Evolutionary conservation across 2,113 vertebrate genomes (phyloP).

Genomic region (Acinonyx jubatus): DNA sequence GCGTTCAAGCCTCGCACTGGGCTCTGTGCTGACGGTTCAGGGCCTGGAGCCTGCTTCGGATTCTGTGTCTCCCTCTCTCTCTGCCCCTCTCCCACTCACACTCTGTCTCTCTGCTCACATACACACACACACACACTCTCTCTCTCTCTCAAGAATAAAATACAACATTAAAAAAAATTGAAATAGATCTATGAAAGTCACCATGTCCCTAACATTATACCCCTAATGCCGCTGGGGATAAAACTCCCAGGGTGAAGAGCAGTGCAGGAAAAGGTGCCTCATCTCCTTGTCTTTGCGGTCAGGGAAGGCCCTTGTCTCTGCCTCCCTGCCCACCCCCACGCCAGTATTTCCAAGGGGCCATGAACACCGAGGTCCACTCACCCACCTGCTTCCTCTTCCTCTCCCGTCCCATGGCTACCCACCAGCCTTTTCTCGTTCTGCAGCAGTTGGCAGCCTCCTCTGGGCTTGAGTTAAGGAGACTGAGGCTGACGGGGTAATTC

Average conservation of each 20-base stretch:
- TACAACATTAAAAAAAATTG: too few species aligned
- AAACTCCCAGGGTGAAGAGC: background rate
- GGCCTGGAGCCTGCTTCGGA: too few species aligned
- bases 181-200: background rate
- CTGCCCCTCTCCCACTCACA: too few species aligned
- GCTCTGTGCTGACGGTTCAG: too few species aligned
- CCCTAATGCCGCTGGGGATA: background rate
- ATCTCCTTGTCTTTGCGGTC: background rate
- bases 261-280: background rate
- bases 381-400: background rate
- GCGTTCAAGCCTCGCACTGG: too few species aligned
- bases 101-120: too few species aligned
- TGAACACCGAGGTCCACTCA: background rate
- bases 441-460: background rate
- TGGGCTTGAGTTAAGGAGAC: background rate
- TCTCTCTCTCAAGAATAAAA: too few species aligned
- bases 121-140: too few species aligned
- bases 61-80: too few species aligned
- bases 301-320: background rate
- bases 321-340: background rate
- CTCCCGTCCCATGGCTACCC: fast-evolving
- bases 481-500: background rate
- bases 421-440: background rate
- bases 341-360: background rate
- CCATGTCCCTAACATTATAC: background rate